Evolutionary conservation across 2,888 invertebrate genomes (phyloP).

Genomic region (Limnephilus auricula): DNA sequence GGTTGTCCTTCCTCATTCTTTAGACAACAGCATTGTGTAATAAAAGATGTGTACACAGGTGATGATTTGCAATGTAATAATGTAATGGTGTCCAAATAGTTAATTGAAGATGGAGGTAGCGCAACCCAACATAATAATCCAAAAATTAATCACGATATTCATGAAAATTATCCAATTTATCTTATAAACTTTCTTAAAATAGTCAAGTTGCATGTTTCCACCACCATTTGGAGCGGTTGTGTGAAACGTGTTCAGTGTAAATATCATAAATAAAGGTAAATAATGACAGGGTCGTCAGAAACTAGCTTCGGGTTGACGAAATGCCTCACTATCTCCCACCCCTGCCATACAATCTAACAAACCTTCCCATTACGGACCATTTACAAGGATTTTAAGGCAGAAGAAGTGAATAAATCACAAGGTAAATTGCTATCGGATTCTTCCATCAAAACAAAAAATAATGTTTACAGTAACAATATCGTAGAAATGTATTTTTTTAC

Average conservation of each 20-base stretch:
- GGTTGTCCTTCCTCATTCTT: no score
- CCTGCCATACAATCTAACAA: background rate
- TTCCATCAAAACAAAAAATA: background rate
- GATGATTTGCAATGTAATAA: no score
- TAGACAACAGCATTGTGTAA: no score
- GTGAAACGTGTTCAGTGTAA: slow-evolving; percentile 37
- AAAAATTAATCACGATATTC: no score
- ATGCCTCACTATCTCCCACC: background rate
- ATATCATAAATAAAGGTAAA: slow-evolving; percentile 42
- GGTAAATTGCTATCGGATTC: background rate
- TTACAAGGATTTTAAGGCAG: slow-evolving; percentile 5
- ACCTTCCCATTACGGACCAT: background rate
- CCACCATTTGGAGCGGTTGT: background rate
- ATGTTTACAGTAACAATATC: background rate
- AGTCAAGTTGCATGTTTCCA: slow-evolving; percentile 2
- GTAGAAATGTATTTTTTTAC: no score
- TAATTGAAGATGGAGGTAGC: no score
- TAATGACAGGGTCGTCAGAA: slow-evolving; percentile 34
- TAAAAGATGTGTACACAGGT: no score
- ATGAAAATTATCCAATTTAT: background rate
- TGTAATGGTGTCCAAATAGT: no score
- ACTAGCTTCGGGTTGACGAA: slow-evolving; percentile 33
- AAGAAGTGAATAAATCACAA: background rate
- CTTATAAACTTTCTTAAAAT: background rate
- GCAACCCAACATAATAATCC: no score